A percentile compares a stretch with the other conserved stretches of the same genome.
Conservation (phyloP, 2,113 vertebrate species). For the Sinocyclocheilus anshuiensis region DNA sequence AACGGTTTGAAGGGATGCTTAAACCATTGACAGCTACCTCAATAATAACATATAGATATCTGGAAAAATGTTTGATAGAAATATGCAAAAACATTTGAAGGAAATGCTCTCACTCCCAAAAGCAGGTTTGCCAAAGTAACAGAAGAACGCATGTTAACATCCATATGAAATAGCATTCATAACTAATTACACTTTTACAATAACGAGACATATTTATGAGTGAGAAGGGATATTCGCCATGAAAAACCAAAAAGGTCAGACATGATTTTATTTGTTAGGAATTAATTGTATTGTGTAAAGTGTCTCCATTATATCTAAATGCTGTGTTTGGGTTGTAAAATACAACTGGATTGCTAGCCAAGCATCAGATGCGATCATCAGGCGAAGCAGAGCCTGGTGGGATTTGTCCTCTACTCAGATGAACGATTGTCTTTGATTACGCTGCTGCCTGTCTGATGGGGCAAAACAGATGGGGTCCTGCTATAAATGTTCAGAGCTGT, state of each 20-base stretch:
- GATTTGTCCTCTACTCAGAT: constrained; percentile 37
- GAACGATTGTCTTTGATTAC: constrained; percentile 49
- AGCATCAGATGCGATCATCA: constrained; percentile 49
- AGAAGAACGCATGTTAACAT: neutral
- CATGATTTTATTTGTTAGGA: neutral
- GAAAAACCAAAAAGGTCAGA: neutral
- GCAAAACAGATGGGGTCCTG: constrained; percentile 43
- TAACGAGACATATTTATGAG: neutral
- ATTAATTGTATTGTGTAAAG: neutral
- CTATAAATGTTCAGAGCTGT: constrained; percentile 47
- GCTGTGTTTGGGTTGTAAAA: constrained; percentile 21
- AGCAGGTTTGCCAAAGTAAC: neutral
- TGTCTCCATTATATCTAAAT: neutral
- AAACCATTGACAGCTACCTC: too few species aligned
- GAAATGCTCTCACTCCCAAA: too few species aligned
- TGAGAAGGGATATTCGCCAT: neutral
- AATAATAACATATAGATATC: too few species aligned
- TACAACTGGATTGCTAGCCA: constrained; percentile 37
- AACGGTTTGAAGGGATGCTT: too few species aligned
- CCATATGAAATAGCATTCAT: neutral
- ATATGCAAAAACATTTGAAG: too few species aligned
- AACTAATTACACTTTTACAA: neutral
- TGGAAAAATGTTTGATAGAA: too few species aligned
- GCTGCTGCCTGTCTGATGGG: constrained; percentile 49
- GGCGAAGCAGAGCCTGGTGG: constrained; percentile 39